Percentiles rank a stretch among this genome's conserved stretches.
phyloP scores from a whole-genome alignment of 2,113 vertebrate genomes.

The Antechinus stuartii region DNA sequence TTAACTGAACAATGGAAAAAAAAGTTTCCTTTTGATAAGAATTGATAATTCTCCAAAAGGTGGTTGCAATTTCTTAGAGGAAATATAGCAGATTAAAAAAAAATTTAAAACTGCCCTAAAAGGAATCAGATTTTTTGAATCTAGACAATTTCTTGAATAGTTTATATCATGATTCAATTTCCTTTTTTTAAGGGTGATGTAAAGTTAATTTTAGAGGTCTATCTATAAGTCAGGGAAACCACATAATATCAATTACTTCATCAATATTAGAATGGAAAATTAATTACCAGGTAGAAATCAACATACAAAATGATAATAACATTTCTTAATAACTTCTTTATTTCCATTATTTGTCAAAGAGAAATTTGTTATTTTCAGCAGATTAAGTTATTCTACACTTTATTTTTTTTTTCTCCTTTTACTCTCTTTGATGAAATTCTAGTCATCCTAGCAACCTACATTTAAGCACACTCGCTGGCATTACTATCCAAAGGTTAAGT shows the following conservation, averaged over 20 bases:
- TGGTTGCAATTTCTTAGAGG: constrained; percentile 9
- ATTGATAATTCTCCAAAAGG: constrained; percentile 8
- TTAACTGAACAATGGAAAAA: constrained; percentile 11
- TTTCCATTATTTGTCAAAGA: constrained; percentile 35
- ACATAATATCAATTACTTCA: constrained; percentile 38
- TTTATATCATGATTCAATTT: constrained; percentile 32
- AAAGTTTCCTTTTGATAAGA: constrained; percentile 3
- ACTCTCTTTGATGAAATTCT: constrained; percentile 29
- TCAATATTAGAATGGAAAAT: constrained; percentile 37
- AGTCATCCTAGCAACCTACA: constrained; percentile 62
- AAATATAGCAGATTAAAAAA: neutral
- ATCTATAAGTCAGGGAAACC: constrained; percentile 30
- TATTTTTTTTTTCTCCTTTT: constrained; percentile 54
- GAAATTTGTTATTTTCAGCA: constrained; percentile 37
- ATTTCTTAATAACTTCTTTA: constrained; percentile 56
- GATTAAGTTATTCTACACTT: constrained; percentile 22
- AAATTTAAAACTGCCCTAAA: neutral
- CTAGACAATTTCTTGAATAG: neutral
- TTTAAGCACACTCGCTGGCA: constrained; percentile 76
- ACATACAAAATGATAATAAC: constrained; percentile 30
- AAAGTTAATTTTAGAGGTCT: constrained; percentile 49
- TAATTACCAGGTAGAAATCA: constrained; percentile 29
- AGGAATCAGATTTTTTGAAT: constrained; percentile 4
- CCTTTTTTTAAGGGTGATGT: constrained; percentile 26
- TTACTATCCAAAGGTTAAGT: constrained; percentile 80